Percentiles rank a stretch among this genome's conserved stretches.
These are phyloP conservation scores for Chaetodon trifasciatus DNA, from an alignment of 2,797 vertebrate genomes.

Conservation along the genomic window DNA sequence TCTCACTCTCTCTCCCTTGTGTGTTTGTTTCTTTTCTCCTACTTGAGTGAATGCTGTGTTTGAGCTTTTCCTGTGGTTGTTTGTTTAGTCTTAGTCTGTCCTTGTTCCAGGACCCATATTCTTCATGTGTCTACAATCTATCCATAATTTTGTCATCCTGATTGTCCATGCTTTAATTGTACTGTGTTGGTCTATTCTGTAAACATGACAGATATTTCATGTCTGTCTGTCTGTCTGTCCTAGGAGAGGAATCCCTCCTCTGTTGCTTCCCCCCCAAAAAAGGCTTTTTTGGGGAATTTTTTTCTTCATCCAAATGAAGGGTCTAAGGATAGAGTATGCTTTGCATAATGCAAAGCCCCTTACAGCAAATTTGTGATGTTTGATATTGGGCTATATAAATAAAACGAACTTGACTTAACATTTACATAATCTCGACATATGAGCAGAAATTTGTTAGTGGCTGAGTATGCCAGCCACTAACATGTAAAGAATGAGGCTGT, in stretches of 20 bases:
- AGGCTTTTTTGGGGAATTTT: too few species aligned
- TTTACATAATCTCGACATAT: conserved; percentile 3
- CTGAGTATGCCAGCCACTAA: conserved; percentile 14
- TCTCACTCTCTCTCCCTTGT: background rate
- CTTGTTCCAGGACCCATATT: background rate
- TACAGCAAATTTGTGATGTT: background rate
- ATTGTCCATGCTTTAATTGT: background rate
- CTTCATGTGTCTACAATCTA: background rate
- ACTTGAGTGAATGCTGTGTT: background rate
- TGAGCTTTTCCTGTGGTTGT: background rate
- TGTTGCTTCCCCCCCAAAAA: too few species aligned
- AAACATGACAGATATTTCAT: background rate
- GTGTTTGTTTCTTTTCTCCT: background rate
- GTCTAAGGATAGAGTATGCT: background rate
- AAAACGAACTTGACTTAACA: background rate
- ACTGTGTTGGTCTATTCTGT: background rate
- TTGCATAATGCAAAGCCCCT: background rate
- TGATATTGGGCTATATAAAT: background rate
- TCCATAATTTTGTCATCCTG: background rate
- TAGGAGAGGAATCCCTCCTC: too few species aligned
- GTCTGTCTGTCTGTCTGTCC: background rate
- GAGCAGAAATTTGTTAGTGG: conserved; percentile 23
- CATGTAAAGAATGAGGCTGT: conserved; percentile 42
- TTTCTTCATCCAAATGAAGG: too few species aligned
- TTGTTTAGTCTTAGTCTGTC: background rate